These are phyloP conservation scores for Pristionchus exspectatus DNA, from an alignment of 2,888 invertebrate species.

Conservation along the genomic window DNA sequence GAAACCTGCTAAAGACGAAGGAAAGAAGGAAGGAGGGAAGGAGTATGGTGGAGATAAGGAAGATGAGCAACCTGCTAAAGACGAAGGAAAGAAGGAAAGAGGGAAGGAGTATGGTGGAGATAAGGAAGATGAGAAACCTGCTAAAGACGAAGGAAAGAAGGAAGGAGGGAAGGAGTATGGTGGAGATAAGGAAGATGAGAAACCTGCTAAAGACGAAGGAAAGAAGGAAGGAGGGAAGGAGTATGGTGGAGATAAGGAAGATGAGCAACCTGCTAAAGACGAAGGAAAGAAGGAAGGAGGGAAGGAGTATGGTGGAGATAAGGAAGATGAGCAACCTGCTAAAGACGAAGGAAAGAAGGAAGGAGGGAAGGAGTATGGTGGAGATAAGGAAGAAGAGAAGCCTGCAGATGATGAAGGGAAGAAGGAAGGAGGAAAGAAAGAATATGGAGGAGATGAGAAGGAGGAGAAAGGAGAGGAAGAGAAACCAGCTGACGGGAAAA, in stretches of 20 bases:
- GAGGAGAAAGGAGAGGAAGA: background rate
- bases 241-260: background rate
- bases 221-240: slow-evolving; percentile 6
- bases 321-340: background rate
- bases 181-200: slow-evolving; percentile 4
- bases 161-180: slow-evolving; percentile 12
- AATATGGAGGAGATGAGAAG: slow-evolving; percentile 26
- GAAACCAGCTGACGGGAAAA: background rate
- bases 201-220: background rate
- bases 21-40: slow-evolving; percentile 1
- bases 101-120: slow-evolving; percentile 19
- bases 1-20: background rate
- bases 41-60: slow-evolving; percentile 24
- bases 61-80: background rate
- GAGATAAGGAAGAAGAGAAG: slow-evolving; percentile 17
- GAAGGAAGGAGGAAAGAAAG: slow-evolving; percentile 3
- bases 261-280: background rate
- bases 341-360: background rate
- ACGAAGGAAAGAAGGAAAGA: background rate
- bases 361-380: slow-evolving; percentile 16
- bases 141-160: background rate
- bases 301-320: slow-evolving; percentile 12
- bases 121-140: background rate
- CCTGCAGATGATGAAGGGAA: background rate
- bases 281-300: slow-evolving; percentile 3